Evolutionary conservation across 1,140 invertebrate genomes (phyloP).

Genomic region (Danaus melanippus): DNA sequence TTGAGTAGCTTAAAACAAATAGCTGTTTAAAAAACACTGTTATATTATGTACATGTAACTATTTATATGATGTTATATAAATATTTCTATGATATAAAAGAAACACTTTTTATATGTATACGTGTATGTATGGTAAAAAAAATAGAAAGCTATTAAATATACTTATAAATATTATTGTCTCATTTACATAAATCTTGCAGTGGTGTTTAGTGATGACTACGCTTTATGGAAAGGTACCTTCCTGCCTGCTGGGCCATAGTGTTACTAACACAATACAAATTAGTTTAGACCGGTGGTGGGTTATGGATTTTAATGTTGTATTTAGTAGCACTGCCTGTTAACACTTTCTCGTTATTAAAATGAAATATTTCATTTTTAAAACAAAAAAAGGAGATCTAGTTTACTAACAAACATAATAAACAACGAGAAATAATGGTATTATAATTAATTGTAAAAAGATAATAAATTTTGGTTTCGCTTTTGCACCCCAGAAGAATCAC

Average conservation of each 20-base stretch:
- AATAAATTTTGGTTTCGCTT: slow-evolving; percentile 54
- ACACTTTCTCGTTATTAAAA: slow-evolving; percentile 19
- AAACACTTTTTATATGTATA: too few relatives aligned
- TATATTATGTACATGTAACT: slow-evolving; percentile 24
- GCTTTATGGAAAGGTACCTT: slow-evolving; percentile 71
- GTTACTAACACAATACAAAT: slow-evolving; percentile 56
- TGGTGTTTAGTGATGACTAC: slow-evolving; percentile 55
- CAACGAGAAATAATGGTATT: slow-evolving; percentile 12
- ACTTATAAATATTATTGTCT: slow-evolving; percentile 1
- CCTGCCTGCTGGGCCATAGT: slow-evolving; percentile 70
- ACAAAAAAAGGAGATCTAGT: slow-evolving; percentile 7
- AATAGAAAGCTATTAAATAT: slow-evolving; percentile 23
- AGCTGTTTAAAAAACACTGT: slow-evolving; percentile 34
- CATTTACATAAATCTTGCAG: slow-evolving; percentile 6
- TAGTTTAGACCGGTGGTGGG: slow-evolving; percentile 52
- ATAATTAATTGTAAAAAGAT: slow-evolving; percentile 18
- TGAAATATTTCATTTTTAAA: slow-evolving; percentile 6
- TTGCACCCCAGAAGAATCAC: slow-evolving; percentile 68
- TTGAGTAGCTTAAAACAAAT: neutral
- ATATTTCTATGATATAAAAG: too few relatives aligned
- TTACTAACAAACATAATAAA: slow-evolving; percentile 28
- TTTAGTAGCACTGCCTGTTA: slow-evolving; percentile 41
- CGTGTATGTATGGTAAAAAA: neutral
- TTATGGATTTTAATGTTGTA: slow-evolving; percentile 30
- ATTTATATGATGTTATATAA: neutral